phyloP scores from a whole-genome alignment of 2,797 vertebrate genomes.

The Betta splendens region DNA sequence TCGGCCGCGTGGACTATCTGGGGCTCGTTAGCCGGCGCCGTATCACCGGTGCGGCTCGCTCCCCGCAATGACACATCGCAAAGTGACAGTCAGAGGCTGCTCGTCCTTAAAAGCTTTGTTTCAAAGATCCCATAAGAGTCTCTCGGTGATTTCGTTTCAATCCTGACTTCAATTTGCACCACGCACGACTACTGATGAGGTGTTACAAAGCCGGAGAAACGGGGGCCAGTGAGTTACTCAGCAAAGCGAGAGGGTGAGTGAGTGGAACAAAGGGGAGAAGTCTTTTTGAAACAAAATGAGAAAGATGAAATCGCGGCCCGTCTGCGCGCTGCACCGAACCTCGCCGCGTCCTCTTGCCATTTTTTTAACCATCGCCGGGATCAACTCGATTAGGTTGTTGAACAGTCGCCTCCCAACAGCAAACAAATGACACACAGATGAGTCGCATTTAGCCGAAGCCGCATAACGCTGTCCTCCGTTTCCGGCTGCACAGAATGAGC shows the following conservation, averaged over 20 bases:
- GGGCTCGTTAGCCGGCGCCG: constrained; percentile 48
- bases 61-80: constrained; percentile 15
- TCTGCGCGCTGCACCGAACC: constrained; percentile 11
- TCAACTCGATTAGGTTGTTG: constrained; percentile 4
- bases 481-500: too few species aligned
- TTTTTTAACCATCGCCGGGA: too few species aligned
- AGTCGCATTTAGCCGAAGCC: background rate
- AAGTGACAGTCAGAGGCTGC: constrained; percentile 13
- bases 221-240: constrained; percentile 13
- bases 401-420: constrained; percentile 1
- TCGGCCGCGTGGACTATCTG: constrained; percentile 54
- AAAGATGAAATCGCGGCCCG: constrained; percentile 44
- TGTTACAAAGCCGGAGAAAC: constrained; percentile 31
- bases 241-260: constrained; percentile 26
- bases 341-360: constrained; percentile 2
- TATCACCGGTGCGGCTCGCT: constrained; percentile 24
- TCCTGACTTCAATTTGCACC: constrained; percentile 23
- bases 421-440: background rate
- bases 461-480: too few species aligned
- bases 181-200: constrained; percentile 26
- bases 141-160: constrained; percentile 24
- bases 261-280: constrained; percentile 10
- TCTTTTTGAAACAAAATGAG: constrained; percentile 24
- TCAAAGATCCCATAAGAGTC: constrained; percentile 22
- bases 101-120: constrained; percentile 42